phyloP scores from a whole-genome alignment of 2,113 vertebrate species.

The Mandrillus leucophaeus region DNA sequence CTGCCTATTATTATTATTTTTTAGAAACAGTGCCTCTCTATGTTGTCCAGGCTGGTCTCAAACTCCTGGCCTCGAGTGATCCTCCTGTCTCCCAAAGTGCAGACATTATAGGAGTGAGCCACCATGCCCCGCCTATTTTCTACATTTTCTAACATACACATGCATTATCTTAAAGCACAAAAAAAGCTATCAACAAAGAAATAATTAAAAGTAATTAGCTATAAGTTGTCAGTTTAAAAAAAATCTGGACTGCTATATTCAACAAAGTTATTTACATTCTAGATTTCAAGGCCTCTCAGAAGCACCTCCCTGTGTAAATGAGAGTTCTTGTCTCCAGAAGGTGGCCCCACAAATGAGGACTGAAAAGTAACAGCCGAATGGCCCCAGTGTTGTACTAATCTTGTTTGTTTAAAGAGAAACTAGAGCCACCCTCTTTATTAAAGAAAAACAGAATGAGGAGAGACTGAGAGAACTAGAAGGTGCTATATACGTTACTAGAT shows the following conservation, averaged over 20 bases:
- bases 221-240: background rate
- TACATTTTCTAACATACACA: background rate
- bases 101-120: no score
- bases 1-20: no score
- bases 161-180: background rate
- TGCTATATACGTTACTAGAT: background rate
- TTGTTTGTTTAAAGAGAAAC: background rate
- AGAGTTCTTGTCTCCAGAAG: background rate
- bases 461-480: background rate
- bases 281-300: background rate
- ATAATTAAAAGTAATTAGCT: background rate
- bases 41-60: no score
- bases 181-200: constrained; percentile 19
- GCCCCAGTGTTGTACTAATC: background rate
- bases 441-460: background rate
- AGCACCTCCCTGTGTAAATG: background rate
- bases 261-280: background rate
- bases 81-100: no score
- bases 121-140: background rate
- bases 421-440: background rate
- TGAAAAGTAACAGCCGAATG: no score
- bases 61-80: no score
- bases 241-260: background rate
- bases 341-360: background rate
- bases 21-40: no score